Base-by-base conservation (phyloP, 2,113 vertebrate genomes). In the Corynorhinus townsendii region DNA sequence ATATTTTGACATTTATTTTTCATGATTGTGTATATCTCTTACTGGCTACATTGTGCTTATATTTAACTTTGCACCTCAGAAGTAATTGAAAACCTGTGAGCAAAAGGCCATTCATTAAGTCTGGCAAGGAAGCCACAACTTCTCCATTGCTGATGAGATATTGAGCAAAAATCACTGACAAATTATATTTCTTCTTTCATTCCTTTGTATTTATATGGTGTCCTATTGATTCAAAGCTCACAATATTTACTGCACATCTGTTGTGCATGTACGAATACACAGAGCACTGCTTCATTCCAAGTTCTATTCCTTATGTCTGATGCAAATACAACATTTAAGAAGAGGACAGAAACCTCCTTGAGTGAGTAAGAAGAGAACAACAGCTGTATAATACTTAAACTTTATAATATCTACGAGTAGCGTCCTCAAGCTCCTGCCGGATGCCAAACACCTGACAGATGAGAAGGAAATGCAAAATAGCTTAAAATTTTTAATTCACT, bases 401-500 rank as follows among this genome's bases (percentile, higher is more conserved):
- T 72, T 96, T 97, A 96, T 95, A 98, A 98, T 96, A 97, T 96
- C 92, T 79, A 97, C 85, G 96, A 98, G 98, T 87, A 91, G 94
- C 96, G 93, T 97, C 93, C 79, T 98, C n/a, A 59, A 96, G 96
- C 93, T 96, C 95, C 97, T 96, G 19, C 64, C 83, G 96, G 97
- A 95, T 94, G 95, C 84, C 94, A 5, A 98, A 97, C 98, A 98
- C 98, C 98, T 98, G 98, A 97, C 95, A 96, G 97, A 97, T 97
- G 96, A 98, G 97, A 97, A 86, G 83, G 82, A 5, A 33, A 96
- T 97, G 97, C 94, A 95, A 33, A 97, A 93, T 76, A 97, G 90
- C 69, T 98, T 98, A 98, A 98, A 97, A 97, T 97, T 98, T 98
- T 98, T 98, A 98, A 98, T 97, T 98, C 96, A 88, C 95, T 97